Conservation (phyloP, 2,113 vertebrate species). For the Sisor rabdophorus region DNA sequence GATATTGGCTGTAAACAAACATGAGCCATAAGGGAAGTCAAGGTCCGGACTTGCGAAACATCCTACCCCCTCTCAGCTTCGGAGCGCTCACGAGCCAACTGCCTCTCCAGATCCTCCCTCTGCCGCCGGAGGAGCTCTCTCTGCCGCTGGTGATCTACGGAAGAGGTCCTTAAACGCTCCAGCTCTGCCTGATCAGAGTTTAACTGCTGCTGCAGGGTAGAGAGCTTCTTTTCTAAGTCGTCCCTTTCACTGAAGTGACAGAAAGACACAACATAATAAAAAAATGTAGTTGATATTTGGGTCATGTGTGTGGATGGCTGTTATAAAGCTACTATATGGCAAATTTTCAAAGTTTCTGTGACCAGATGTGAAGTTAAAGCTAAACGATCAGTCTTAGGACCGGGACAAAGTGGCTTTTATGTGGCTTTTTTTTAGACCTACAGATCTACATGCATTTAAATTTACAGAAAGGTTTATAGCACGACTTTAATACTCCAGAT, state of each 20-base stretch:
- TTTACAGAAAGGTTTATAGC: constrained; percentile 2
- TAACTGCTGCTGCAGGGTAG: constrained; percentile 59
- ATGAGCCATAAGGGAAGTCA: constrained; percentile 44
- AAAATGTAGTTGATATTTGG: neutral
- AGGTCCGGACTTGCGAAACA: constrained; percentile 38
- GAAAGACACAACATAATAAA: constrained; percentile 1
- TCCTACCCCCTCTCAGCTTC: constrained; percentile 70
- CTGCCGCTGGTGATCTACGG: constrained; percentile 66
- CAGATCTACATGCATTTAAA: neutral
- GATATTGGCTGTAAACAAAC: constrained; percentile 63
- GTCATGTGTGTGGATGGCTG: neutral
- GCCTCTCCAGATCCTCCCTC: constrained; percentile 67
- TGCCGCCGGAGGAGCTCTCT: constrained; percentile 65
- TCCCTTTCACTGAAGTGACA: constrained; percentile 69
- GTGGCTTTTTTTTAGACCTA: neutral
- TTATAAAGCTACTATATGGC: constrained; percentile 7
- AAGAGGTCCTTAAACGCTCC: constrained; percentile 59
- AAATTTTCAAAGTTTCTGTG: neutral
- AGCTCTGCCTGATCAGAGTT: constrained; percentile 59
- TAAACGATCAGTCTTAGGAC: neutral
- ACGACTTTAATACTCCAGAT: neutral
- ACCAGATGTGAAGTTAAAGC: neutral
- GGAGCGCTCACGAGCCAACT: constrained; percentile 55
- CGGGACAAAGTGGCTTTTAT: neutral
- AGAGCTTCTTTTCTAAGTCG: constrained; percentile 60